Evolutionary conservation across 2,113 vertebrate species (phyloP).

Genomic region (Climacteris rufus): DNA sequence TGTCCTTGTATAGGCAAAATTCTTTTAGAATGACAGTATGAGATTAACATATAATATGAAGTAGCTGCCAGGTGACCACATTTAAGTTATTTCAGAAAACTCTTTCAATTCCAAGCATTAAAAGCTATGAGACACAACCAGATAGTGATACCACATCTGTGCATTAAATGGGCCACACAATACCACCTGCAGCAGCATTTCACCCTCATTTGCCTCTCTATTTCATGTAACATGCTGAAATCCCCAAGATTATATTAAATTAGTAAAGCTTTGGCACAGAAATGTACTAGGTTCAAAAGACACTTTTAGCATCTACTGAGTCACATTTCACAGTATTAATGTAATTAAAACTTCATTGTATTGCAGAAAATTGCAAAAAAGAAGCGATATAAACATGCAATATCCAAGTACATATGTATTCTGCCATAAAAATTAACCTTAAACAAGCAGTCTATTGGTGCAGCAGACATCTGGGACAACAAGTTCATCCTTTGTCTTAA

Average conservation of each 20-base stretch:
- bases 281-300: not conserved
- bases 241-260: not conserved
- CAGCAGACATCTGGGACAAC: slow-evolving; percentile 82
- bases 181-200: not conserved
- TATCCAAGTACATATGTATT: not conserved
- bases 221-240: not conserved
- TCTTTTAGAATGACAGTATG: not conserved
- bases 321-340: not conserved
- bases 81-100: not conserved
- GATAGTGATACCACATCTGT: not conserved
- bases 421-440: slow-evolving; percentile 75
- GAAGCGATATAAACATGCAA: not conserved
- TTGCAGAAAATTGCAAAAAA: not conserved
- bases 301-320: not conserved
- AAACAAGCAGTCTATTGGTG: slow-evolving; percentile 87
- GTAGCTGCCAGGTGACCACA: not conserved
- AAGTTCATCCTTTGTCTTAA: slow-evolving; percentile 89
- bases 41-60: not conserved
- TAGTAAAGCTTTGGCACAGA: not conserved
- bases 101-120: not conserved
- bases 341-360: not conserved
- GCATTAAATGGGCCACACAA: not conserved
- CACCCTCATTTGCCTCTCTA: not conserved
- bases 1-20: not conserved
- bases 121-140: not conserved